phyloP scores from a whole-genome alignment of 2,888 invertebrate genomes.

The Cephus nigrinus region DNA sequence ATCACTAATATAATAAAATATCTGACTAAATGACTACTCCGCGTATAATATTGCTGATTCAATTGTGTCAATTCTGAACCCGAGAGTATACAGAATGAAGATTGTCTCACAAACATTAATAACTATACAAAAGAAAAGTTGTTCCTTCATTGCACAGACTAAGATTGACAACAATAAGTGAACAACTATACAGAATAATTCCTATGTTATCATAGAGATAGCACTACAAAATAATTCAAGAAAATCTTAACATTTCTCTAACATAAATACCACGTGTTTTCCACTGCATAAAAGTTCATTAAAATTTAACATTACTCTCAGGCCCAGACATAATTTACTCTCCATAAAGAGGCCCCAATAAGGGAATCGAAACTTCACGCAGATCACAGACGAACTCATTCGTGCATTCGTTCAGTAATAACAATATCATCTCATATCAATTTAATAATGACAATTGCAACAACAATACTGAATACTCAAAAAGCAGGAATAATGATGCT shows the following conservation, averaged over 20 bases:
- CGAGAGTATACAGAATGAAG: constrained; percentile 14
- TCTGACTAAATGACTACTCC: constrained; percentile 44
- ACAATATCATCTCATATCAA: constrained; percentile 18
- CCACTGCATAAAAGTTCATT: neutral
- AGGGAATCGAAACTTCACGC: constrained; percentile 23
- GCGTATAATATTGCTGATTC: constrained; percentile 43
- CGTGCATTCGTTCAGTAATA: constrained; percentile 28
- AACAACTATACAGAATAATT: neutral
- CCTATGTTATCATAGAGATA: neutral
- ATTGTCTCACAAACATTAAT: neutral
- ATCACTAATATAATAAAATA: constrained; percentile 48
- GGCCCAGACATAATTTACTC: constrained; percentile 8
- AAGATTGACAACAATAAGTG: neutral
- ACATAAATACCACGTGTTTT: neutral
- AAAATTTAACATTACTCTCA: neutral
- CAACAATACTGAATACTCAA: neutral
- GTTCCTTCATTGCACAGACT: neutral
- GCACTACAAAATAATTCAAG: neutral
- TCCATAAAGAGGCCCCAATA: constrained; percentile 16
- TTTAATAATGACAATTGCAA: neutral
- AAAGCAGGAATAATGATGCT: neutral
- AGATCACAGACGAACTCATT: constrained; percentile 34
- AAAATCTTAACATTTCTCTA: neutral
- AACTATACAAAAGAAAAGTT: neutral
- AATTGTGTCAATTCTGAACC: constrained; percentile 29